Conservation (phyloP, 2,888 invertebrate species). For the Uloborus plumipes region DNA sequence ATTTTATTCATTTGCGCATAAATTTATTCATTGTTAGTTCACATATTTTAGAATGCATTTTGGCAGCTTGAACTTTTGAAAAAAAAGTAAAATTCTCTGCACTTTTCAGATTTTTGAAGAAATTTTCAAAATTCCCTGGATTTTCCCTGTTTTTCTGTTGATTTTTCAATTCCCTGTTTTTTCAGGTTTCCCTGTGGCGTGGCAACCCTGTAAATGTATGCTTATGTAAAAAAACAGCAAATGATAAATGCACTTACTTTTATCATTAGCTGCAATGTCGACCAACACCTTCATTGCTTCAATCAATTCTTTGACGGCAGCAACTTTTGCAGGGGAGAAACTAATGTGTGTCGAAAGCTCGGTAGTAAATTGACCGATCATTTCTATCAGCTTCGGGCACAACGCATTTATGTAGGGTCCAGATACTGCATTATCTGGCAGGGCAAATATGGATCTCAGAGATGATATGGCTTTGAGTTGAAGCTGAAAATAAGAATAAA, state of each 20-base stretch:
- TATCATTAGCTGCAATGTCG: conserved; percentile 80
- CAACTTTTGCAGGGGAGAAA: conserved; percentile 78
- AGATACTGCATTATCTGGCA: conserved; percentile 79
- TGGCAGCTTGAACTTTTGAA: no score
- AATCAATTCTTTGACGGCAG: conserved; percentile 81
- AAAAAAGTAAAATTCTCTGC: no score
- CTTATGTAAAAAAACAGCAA: no score
- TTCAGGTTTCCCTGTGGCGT: no score
- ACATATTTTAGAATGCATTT: no score
- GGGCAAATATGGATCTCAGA: conserved; percentile 82
- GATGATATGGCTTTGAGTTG: conserved; percentile 85
- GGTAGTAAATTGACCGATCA: conserved; percentile 76
- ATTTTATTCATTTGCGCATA: no score
- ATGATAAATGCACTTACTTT: conserved; percentile 77
- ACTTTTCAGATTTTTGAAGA: no score
- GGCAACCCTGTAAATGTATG: no score
- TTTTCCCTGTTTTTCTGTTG: no score
- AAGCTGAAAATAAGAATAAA: conserved; percentile 74
- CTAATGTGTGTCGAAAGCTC: conserved; percentile 77
- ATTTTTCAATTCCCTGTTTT: no score
- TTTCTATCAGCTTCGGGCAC: conserved; percentile 83
- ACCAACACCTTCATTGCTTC: conserved; percentile 82
- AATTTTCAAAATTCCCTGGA: no score
- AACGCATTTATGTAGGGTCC: conserved; percentile 86
- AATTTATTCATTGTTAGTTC: no score